Base-by-base conservation (phyloP, 2,888 invertebrate species). In the Chloromyia formosa region DNA sequence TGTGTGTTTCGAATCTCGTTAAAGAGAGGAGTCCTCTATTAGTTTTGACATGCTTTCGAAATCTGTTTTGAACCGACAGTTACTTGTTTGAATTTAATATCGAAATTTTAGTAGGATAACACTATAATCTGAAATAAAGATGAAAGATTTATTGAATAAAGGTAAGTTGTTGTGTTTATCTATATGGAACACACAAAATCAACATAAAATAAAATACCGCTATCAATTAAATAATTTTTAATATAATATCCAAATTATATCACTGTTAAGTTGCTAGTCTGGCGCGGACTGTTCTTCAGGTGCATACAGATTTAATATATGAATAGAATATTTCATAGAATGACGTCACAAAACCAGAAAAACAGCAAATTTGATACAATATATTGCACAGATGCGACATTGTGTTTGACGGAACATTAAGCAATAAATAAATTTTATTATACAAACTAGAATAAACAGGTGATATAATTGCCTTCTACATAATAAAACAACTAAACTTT, bases 1-100 rank as follows among this genome's bases (percentile, higher is more conserved):
- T 62, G 62, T 62, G 62, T 62, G 62, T 62, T 62, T 62, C 62
- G 62, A 35, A 16, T 27, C 62, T 62, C 35, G 18, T 62, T 62
- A 40, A 35, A 35, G 62, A 62, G 40, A 62, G 16, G 35, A 35
- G 35, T 18, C n/a, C 62, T 62, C 4, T 16, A 16, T 62, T 62
- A 62, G 16, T 62, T 62, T 62, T 62, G 35, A 62, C 12, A 62
- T 62, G 62, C 62, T 62, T 62, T 40, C 62, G 35, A 40, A 62
- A 62, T 40, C 62, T 62, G 27, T 62, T 62, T 62, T 40, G 62
- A 62, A 7, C 2, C 27, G 27, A 35, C 27, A 35, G 27, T 35
- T 35, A 35, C 27, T 35, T 35, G 27, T 35, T 35, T 35, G 27
- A 35, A 35, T 35, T 35, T 35, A 35, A 35, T 35, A 35, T 35